Evolutionary conservation across 2,888 invertebrate species (phyloP), one percentile per base, ranked within the genome.

Genomic region (Caenorhabditis macrosperma): DNA sequence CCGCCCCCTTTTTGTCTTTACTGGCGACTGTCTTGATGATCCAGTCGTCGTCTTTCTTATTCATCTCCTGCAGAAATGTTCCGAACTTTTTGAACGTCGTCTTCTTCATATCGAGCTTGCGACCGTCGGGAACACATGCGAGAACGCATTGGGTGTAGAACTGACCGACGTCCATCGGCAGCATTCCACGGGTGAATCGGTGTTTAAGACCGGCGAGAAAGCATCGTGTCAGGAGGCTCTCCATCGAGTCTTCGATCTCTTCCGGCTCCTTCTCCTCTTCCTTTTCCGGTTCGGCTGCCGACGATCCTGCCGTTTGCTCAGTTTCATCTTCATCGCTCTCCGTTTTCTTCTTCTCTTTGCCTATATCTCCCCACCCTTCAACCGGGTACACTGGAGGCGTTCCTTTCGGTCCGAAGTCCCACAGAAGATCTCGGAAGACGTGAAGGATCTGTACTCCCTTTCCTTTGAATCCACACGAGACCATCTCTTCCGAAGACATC

Each of bases 61-160:
- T 72, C 17, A 57, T 54, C 35, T 63, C 72, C 26, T 72, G 35
- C 12, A 71, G 63, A 72, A 89, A 89, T 0, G 77, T 85, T 59
- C 82, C 83, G 61, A 89, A 89, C 76, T 89, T 89, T 68, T 89
- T 88, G 82, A 81, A 88, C 54, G 84, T 84, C 2, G 89, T 89
- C 71, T 88, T 89, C 68, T 89, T 89, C 81, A 89, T 85, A 46
- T 89, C 89, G 57, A 89, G 60, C 35, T 78, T 68, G 1, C 78
- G 67, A 22, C 84, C 85, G 9, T 81, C 81, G 2, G 89, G 89
- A 7, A 86, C 82, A 64, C 85, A 85, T 12, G 81, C 35, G 0
- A 85, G 66, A 2, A 85, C 66, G 41, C 71, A 82, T 60, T 82
- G 79, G 0, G 83, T 69, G 41, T 85, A 85, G 61, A 85, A 85